Evolutionary conservation across 2,797 vertebrate species (phyloP), one percentile per base, ranked within the genome.

Genomic region (Rallus crepitans): DNA sequence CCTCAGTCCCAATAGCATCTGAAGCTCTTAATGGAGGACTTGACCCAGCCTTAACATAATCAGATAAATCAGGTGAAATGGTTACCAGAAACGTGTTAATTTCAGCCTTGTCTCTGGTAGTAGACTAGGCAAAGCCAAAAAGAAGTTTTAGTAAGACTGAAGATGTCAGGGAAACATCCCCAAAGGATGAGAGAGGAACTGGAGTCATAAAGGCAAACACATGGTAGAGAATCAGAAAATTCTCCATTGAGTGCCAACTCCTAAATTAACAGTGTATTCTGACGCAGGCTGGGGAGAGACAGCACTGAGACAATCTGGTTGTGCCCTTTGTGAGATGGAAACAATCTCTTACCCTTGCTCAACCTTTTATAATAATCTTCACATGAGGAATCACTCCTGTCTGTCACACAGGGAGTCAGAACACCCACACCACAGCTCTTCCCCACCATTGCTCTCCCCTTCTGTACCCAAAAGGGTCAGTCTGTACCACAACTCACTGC

Each of bases 141-240:
- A 4, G 16, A 83, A 84, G 37, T 73, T 89, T 82, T 84, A 70
- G 24, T 76, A 89, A 90, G 55, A 66, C 21, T n/a, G 55, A 94
- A 65, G 15, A 84, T 59, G 57, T 79, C 76, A 93, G 50, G 48
- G 57, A 88, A 88, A 71, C 28, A 83, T 53, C 53, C 60, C 65
- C 70, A 72, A 90, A 92, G 59, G 66, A 94, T 40, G 45, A 85
- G 53, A 91, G 25, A 64, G 53, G 70, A 93, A 90, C 40, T 87
- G 45, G 45, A 95, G 65, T 83, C 61, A 91, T 37, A 86, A 89
- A 94, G 64, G 40, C 79, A 94, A 87, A 90, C 85, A 94, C 72
- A 90, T 75, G 57, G 79, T 31, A 73, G 69, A 81, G 65, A 93
- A 91, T 35, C 64, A 87, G 56, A 93, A 95, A 96, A 94, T 80